A percentile compares a stretch with the other conserved stretches of the same genome.
phyloP scores from a whole-genome alignment of 2,113 vertebrate species.

The Lanius ludovicianus region DNA sequence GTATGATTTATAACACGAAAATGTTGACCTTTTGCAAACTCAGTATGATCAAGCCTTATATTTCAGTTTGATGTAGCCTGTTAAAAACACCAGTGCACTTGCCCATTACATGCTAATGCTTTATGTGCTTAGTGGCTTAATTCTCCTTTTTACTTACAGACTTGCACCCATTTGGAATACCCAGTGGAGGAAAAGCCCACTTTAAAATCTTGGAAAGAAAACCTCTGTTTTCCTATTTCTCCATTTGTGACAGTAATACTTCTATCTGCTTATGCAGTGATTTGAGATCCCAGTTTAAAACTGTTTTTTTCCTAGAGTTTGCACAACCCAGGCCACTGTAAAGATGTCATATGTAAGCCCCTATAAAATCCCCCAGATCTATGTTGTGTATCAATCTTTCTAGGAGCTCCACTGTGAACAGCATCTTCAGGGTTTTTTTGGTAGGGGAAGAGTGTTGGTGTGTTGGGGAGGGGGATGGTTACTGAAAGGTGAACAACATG shows the following conservation, averaged over 20 bases:
- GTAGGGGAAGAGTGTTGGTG: accelerated
- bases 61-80: neutral
- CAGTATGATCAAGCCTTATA: neutral
- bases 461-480: accelerated
- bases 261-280: neutral
- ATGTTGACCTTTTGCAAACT: neutral
- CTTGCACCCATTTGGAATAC: neutral
- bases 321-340: neutral
- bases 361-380: neutral
- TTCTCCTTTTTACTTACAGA: neutral
- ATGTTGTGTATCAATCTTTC: neutral
- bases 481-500: neutral
- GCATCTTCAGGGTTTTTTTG: neutral
- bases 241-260: neutral
- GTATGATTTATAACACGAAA: neutral
- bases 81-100: neutral
- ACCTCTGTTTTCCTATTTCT: neutral
- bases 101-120: neutral
- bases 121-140: neutral
- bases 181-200: neutral
- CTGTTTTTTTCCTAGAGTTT: neutral
- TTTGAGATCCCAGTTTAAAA: neutral
- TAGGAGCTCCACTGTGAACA: neutral
- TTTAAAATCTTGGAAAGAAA: neutral
- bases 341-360: neutral